Percentiles rank a stretch among this genome's conserved stretches.
phyloP scores from a whole-genome alignment of 2,113 vertebrate genomes.

The Percina caprodes region DNA sequence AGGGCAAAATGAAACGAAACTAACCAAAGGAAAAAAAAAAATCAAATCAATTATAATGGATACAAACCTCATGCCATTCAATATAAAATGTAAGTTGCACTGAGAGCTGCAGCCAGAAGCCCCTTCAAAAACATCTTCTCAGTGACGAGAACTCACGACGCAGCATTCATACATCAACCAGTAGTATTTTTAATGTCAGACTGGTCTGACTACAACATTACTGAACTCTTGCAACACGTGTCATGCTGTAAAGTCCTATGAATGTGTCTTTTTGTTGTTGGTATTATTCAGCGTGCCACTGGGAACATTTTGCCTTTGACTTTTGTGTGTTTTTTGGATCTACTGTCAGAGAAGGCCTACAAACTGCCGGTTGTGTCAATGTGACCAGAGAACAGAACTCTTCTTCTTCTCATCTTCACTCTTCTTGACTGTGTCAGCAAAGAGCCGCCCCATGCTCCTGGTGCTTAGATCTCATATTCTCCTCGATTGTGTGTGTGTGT shows the following conservation, averaged over 20 bases:
- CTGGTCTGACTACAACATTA: conserved; percentile 1
- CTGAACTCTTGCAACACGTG: conserved; percentile 3
- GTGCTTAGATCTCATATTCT: conserved; percentile 26
- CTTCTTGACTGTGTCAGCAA: conserved; percentile 46
- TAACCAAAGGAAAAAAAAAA: background rate
- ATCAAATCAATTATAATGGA: conserved; percentile 15
- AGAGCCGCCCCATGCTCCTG: conserved; percentile 43
- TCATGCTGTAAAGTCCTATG: background rate
- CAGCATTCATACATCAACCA: background rate
- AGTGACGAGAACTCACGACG: no score
- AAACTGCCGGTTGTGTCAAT: background rate
- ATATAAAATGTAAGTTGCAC: background rate
- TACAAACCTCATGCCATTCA: conserved; percentile 1
- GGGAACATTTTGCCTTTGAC: background rate
- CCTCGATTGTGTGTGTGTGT: background rate
- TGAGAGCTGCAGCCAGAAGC: no score
- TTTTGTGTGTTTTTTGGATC: background rate
- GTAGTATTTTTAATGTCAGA: background rate
- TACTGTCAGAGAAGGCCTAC: background rate
- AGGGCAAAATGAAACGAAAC: conserved; percentile 10
- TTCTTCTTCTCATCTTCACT: no score
- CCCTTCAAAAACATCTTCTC: no score
- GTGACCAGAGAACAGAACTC: conserved; percentile 38
- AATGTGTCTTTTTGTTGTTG: background rate
- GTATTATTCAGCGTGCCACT: background rate